A percentile compares a stretch with the other conserved stretches of the same genome.
Evolutionary conservation across 1,140 invertebrate genomes (phyloP).

Genomic region (Drosophila oshimai): DNA sequence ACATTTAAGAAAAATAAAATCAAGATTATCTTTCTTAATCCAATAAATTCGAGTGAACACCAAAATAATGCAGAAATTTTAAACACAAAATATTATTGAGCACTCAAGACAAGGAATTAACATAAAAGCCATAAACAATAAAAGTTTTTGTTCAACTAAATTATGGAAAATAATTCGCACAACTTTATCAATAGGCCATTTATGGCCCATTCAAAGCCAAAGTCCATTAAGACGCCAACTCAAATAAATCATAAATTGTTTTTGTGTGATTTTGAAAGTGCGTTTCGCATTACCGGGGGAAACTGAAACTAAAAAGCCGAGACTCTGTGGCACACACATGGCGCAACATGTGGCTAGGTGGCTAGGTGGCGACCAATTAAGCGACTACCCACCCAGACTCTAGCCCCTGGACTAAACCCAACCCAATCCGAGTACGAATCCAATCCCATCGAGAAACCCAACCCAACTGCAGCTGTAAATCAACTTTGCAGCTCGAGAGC

Average conservation of each 20-base stretch:
- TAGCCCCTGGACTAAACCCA: slow-evolving; percentile 7
- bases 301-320: slow-evolving; percentile 51
- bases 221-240: slow-evolving; percentile 28
- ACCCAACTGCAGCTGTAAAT: slow-evolving; percentile 36
- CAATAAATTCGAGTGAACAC: too few species aligned
- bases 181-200: slow-evolving; percentile 41
- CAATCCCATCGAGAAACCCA: slow-evolving; percentile 27
- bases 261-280: slow-evolving; percentile 56
- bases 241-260: slow-evolving; percentile 65
- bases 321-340: slow-evolving; percentile 27
- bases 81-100: neutral
- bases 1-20: too few species aligned
- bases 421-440: neutral
- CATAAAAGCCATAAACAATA: slow-evolving; percentile 8
- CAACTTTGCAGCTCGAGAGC: slow-evolving; percentile 41
- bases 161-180: slow-evolving; percentile 28
- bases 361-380: slow-evolving; percentile 69
- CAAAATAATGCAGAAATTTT: too few species aligned
- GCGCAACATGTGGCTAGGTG: slow-evolving; percentile 54
- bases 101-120: neutral
- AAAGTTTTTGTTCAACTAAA: slow-evolving; percentile 8
- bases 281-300: slow-evolving; percentile 61
- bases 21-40: too few species aligned
- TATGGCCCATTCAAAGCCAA: slow-evolving; percentile 22
- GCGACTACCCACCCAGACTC: slow-evolving; percentile 46